Evolutionary conservation across 2,113 vertebrate species (phyloP).

Genomic region (Sinocyclocheilus rhinocerous): DNA sequence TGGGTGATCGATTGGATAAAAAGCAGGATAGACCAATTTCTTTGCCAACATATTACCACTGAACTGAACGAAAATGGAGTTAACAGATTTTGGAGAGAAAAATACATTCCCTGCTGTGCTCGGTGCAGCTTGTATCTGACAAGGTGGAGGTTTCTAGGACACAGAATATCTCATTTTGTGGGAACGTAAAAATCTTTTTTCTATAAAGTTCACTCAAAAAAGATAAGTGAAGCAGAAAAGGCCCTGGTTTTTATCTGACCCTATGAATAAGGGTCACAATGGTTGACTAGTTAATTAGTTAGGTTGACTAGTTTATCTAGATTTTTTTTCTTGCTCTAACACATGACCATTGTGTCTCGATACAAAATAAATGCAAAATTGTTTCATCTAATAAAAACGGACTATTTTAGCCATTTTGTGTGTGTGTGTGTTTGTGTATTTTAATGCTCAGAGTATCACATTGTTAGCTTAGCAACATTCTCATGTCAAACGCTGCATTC

Average conservation of each 20-base stretch:
- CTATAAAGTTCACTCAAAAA: neutral
- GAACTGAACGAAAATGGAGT: constrained; percentile 39
- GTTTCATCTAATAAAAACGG: neutral
- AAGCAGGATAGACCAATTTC: constrained; percentile 38
- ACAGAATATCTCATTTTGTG: neutral
- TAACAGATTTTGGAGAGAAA: constrained; percentile 23
- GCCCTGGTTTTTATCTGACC: neutral
- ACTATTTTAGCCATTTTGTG: neutral
- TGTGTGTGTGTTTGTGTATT: neutral
- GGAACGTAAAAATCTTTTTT: constrained; percentile 1
- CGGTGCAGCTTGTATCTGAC: neutral
- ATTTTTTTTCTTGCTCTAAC: neutral
- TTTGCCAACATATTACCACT: constrained; percentile 6
- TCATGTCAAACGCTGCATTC: neutral
- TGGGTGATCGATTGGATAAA: constrained; percentile 48
- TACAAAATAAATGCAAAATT: neutral
- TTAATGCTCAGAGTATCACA: neutral
- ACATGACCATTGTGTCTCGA: neutral
- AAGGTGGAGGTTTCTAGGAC: neutral
- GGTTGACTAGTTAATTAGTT: neutral
- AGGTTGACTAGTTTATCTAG: neutral
- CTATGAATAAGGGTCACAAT: neutral
- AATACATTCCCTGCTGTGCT: constrained; percentile 9
- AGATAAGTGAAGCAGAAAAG: neutral
- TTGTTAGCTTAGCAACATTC: neutral